Evolutionary conservation across 2,797 vertebrate genomes (phyloP).

Genomic region (Cyprinodon diabolis): DNA sequence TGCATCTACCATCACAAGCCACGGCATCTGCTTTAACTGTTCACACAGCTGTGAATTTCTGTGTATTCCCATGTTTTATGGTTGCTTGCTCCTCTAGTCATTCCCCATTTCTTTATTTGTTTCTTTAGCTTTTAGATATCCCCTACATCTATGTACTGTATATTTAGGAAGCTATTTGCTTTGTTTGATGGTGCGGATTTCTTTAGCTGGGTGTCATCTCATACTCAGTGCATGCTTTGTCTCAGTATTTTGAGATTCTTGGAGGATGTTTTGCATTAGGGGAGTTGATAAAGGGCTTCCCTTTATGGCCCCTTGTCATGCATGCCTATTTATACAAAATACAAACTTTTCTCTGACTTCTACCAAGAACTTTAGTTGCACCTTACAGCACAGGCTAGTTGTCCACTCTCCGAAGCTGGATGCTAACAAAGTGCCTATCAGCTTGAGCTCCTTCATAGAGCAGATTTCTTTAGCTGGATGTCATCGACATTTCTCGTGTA

Average conservation of each 20-base stretch:
- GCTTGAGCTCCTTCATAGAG: constrained; percentile 57
- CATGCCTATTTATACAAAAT: constrained; percentile 28
- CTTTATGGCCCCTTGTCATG: constrained; percentile 45
- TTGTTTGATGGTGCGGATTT: constrained; percentile 53
- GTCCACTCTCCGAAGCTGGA: constrained; percentile 73
- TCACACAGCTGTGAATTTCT: constrained; percentile 81
- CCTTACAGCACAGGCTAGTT: constrained; percentile 59
- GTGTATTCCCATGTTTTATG: constrained; percentile 78
- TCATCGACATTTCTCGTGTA: constrained; percentile 36
- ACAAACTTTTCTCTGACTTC: constrained; percentile 44
- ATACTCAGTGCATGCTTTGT: constrained; percentile 30
- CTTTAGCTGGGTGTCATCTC: constrained; percentile 44
- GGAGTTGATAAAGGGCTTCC: constrained; percentile 36
- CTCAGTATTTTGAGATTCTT: constrained; percentile 39
- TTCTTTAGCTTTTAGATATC: constrained; percentile 67
- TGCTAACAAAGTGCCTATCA: constrained; percentile 74
- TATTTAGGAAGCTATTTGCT: constrained; percentile 73
- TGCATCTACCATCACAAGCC: constrained; percentile 77
- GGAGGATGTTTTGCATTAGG: constrained; percentile 36
- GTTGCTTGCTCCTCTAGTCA: constrained; percentile 70
- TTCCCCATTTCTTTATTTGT: constrained; percentile 74
- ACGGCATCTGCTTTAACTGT: constrained; percentile 81
- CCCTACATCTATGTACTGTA: constrained; percentile 68
- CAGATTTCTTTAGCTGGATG: constrained; percentile 29
- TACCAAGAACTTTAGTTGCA: constrained; percentile 51